These are phyloP conservation scores for Catharus minimus DNA, from an alignment of 2,113 vertebrate genomes.

Conservation along the genomic window DNA sequence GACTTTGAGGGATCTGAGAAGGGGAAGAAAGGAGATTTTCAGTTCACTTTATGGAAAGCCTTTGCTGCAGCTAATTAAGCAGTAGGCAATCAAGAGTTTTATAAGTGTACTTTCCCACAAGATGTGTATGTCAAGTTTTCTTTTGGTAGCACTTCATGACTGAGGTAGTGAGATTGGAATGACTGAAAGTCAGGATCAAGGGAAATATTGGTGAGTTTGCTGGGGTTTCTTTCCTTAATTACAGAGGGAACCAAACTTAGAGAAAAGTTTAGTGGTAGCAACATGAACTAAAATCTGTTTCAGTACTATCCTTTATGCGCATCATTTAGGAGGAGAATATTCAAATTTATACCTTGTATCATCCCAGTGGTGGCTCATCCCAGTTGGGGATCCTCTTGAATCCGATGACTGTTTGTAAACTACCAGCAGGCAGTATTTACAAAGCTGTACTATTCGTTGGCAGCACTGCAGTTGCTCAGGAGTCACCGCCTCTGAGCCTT, in stretches of 20 bases:
- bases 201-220: neutral
- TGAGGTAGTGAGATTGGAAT: neutral
- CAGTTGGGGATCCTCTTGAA: conserved; percentile 84
- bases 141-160: neutral
- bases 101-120: neutral
- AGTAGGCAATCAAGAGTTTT: neutral
- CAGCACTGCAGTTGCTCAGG: conserved; percentile 91
- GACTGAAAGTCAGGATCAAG: neutral
- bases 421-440: conserved; percentile 92
- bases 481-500: conserved; percentile 87
- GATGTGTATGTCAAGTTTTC: neutral
- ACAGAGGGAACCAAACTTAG: neutral
- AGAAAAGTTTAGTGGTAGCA: neutral
- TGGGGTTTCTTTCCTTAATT: neutral
- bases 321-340: neutral
- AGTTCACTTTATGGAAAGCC: conserved; percentile 19
- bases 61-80: neutral
- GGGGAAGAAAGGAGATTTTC: conserved; percentile 61
- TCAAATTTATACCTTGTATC: conserved; percentile 85
- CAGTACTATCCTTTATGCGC: neutral
- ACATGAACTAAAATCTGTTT: neutral
- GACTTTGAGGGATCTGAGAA: conserved; percentile 60
- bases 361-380: conserved; percentile 86
- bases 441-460: conserved; percentile 92
- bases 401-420: conserved; percentile 94